Base-by-base conservation (phyloP, 2,113 vertebrate genomes). In the Chaetura pelagica region DNA sequence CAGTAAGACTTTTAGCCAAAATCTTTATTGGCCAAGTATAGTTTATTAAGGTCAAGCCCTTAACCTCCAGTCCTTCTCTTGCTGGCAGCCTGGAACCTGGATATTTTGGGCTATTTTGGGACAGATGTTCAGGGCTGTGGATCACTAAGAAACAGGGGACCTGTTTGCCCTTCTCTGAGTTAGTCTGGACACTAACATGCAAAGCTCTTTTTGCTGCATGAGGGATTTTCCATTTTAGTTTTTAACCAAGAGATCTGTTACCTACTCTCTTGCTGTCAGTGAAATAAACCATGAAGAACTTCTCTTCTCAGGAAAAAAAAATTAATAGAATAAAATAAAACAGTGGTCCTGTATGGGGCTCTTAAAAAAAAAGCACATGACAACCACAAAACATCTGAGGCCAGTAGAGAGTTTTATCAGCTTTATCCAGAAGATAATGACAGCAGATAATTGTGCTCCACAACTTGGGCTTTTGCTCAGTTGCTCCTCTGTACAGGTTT, bases 31-130 rank as follows among this genome's bases (percentile, higher is more conserved):
- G 89, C 93, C 74, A 79, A 89, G 34, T 61, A 80, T 6, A 68
- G n/a, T 87, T 87, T 92, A 61, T 95, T 78, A 84, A 92, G 77
- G 85, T 91, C 66, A 93, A 82, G 61, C 52, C 69, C 69, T 92
- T 73, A 73, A 66, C 67, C 58, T 93, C 68, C 66, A 78, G 52
- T 42, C 38, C 44, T 88, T 48, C 59, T 93, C 67, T 35, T 87
- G 44, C 57, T 95, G 94, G 86, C 89, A 94, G 69, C n/a, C 57
- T 63, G 21, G 15, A 92, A 68, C 55, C 76, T 90, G 77, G 78
- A 78, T 84, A 72, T 71, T 93, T 81, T 72, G 52, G 73, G 93
- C 74, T 84, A 72, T 71, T 93, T 81, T 72, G 52, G 73, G 93
- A 78, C 68, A 89, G 80, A 93, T 89, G 86, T 81, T 90, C 61